These are phyloP conservation scores for Drosophila teissieri DNA, from an alignment of 1,140 invertebrate genomes.

Conservation along the genomic window DNA sequence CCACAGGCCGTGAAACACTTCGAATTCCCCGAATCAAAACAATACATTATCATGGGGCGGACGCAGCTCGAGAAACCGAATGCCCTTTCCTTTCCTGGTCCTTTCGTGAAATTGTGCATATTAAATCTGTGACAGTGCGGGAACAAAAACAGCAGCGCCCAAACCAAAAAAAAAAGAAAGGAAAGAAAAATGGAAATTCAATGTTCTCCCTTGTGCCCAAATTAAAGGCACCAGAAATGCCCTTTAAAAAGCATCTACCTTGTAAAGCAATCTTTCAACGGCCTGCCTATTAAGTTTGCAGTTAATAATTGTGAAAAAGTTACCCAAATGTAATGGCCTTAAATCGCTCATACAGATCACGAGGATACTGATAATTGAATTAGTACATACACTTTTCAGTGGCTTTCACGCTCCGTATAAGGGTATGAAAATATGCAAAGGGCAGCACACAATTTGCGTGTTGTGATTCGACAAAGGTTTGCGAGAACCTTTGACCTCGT, in stretches of 20 bases:
- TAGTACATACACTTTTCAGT: not conserved
- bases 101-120: slow-evolving; percentile 71
- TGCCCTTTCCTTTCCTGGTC: slow-evolving; percentile 37
- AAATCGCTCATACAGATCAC: not conserved
- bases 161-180: not conserved
- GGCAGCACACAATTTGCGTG: slow-evolving; percentile 29
- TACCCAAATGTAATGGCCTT: not conserved
- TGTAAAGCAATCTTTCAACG: no score
- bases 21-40: slow-evolving; percentile 60
- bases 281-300: not conserved
- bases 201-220: not conserved
- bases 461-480: slow-evolving; percentile 54
- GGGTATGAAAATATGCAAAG: slow-evolving; percentile 32
- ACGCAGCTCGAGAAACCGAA: slow-evolving; percentile 6
- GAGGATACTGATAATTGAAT: not conserved
- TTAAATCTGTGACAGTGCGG: slow-evolving; percentile 64
- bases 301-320: not conserved
- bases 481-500: slow-evolving; percentile 3
- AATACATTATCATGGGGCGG: slow-evolving; percentile 64
- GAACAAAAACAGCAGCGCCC: not conserved
- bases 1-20: slow-evolving; percentile 45
- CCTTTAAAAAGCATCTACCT: not conserved
- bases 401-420: not conserved
- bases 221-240: not conserved
- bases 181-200: not conserved